A percentile compares a stretch with the other conserved stretches of the same genome.
Evolutionary conservation across 1,140 invertebrate species (phyloP).

Genomic region (Euura saliciscinereae): DNA sequence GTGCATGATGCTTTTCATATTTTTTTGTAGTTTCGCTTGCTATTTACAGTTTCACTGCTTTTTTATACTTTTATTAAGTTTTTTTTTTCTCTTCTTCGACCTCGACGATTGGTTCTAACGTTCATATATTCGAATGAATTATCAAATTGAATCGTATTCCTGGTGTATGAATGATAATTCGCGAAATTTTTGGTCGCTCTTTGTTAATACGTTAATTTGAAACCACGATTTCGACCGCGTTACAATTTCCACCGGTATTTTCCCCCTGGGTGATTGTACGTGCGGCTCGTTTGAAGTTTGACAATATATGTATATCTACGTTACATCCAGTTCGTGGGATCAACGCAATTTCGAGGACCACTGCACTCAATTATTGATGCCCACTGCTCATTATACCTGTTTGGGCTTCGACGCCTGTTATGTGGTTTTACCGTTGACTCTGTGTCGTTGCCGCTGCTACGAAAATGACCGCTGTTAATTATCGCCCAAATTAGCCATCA

Average conservation of each 20-base stretch:
- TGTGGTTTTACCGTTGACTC: neutral
- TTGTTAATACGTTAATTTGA: too few species aligned
- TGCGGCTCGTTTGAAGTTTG: neutral
- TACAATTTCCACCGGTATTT: neutral
- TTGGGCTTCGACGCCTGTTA: constrained; percentile 28
- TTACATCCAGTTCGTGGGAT: constrained; percentile 15
- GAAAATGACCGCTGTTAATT: neutral
- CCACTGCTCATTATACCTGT: constrained; percentile 32
- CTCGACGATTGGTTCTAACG: too few species aligned
- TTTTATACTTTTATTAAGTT: too few species aligned
- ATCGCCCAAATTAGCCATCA: neutral
- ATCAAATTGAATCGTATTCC: too few species aligned
- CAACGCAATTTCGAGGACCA: constrained; percentile 36
- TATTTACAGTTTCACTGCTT: too few species aligned
- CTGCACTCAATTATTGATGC: constrained; percentile 34
- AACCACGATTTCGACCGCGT: too few species aligned
- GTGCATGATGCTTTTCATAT: too few species aligned
- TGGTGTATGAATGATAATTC: too few species aligned
- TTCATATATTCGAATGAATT: too few species aligned
- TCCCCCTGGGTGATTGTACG: neutral
- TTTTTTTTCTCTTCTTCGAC: too few species aligned
- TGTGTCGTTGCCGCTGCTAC: neutral
- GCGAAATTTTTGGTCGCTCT: too few species aligned
- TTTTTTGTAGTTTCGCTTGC: too few species aligned
- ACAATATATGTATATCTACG: neutral